phyloP scores from a whole-genome alignment of 2,888 invertebrate genomes.

The Standfussiana lucernea region DNA sequence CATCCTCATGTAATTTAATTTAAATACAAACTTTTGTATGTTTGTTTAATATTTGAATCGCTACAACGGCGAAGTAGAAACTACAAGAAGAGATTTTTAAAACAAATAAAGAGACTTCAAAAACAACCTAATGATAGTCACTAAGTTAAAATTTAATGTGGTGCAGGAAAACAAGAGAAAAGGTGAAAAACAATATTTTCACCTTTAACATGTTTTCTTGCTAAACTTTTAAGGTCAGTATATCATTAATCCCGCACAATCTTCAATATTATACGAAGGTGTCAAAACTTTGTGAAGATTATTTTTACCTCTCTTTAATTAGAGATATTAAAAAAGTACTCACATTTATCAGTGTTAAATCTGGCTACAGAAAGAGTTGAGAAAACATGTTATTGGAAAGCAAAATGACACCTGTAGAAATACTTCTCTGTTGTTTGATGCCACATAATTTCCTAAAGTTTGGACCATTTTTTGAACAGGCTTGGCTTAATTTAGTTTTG shows the following conservation, averaged over 20 bases:
- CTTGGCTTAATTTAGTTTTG: neutral
- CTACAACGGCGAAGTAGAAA: too few species aligned
- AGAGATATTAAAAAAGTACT: neutral
- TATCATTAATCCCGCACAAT: neutral
- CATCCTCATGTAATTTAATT: too few species aligned
- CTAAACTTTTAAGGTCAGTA: conserved; percentile 13
- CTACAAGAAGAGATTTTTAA: too few species aligned
- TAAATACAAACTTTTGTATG: too few species aligned
- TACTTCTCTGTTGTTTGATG: neutral
- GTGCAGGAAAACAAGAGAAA: conserved; percentile 14
- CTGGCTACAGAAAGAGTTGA: neutral
- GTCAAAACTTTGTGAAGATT: neutral
- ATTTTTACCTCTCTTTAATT: neutral
- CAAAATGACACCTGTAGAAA: neutral
- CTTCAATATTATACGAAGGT: neutral
- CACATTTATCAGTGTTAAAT: neutral
- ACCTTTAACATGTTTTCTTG: conserved; percentile 7
- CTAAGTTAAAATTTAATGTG: conserved; percentile 14
- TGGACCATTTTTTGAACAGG: neutral
- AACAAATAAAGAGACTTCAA: too few species aligned
- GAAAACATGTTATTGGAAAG: neutral
- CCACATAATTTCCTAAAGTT: neutral
- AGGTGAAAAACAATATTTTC: conserved; percentile 23
- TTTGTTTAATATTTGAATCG: too few species aligned
- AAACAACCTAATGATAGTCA: conserved; percentile 9